These are phyloP conservation scores for Xenus cinereus DNA, from an alignment of 2,113 vertebrate genomes.

Conservation along the genomic window DNA sequence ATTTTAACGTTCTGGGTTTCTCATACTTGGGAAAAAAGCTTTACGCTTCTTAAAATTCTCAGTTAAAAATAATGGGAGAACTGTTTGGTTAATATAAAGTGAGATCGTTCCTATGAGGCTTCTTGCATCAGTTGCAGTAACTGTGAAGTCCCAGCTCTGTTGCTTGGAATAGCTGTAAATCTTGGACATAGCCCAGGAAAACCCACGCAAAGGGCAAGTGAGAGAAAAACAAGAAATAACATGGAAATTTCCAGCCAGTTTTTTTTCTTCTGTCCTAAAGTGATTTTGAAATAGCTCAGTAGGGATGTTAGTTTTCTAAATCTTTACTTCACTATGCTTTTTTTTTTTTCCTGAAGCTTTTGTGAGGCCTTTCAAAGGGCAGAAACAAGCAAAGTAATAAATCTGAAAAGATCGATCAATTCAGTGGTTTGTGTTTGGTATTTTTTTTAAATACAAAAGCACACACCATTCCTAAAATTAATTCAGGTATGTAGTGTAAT, in stretches of 20 bases:
- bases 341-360: neutral
- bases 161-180: conserved; percentile 50
- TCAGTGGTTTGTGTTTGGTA: neutral
- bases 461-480: neutral
- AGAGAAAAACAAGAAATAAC: conserved; percentile 53
- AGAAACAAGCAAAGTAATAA: neutral
- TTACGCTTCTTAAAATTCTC: neutral
- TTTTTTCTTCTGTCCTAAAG: neutral
- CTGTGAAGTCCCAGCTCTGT: conserved; percentile 48
- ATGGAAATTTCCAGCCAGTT: neutral
- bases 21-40: neutral
- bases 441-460: neutral
- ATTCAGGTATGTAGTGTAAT: neutral
- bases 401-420: neutral
- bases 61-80: conserved; percentile 10
- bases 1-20: neutral
- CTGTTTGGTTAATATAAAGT: neutral
- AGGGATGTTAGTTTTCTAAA: neutral
- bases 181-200: conserved; percentile 33
- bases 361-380: neutral
- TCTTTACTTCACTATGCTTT: neutral
- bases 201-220: conserved; percentile 56
- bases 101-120: neutral
- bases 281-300: neutral
- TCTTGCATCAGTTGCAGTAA: conserved; percentile 19